Conservation (phyloP, 1,140 invertebrate genomes). For the Bombus cullumanus region DNA sequence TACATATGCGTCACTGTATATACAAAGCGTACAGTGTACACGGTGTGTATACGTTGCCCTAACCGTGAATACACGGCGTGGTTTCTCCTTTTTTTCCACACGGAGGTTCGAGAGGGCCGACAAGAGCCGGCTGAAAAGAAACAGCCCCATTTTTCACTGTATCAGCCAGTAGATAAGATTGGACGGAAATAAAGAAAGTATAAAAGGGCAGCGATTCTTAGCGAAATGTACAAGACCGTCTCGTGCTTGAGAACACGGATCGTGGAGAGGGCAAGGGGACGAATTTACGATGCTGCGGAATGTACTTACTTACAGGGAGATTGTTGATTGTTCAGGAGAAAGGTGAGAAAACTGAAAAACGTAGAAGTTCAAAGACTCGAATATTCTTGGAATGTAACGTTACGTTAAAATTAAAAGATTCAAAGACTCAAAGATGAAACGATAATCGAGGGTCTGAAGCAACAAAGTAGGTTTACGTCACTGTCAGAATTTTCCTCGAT, state of each 20-base stretch:
- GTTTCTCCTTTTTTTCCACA: not conserved
- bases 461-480: no score
- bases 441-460: no score
- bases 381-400: not conserved
- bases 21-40: not conserved
- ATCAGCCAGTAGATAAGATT: constrained; percentile 35
- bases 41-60: not conserved
- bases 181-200: constrained; percentile 27
- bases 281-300: not conserved
- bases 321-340: not conserved
- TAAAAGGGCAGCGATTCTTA: constrained; percentile 32
- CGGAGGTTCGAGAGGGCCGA: not conserved
- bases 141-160: constrained; percentile 25
- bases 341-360: not conserved
- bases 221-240: not conserved
- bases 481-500: no score
- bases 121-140: constrained; percentile 12
- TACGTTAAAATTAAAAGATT: no score
- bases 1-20: constrained; percentile 9
- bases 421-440: not conserved
- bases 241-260: not conserved
- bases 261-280: no score
- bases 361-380: not conserved
- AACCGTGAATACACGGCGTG: not conserved
- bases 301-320: not conserved